phyloP scores from a whole-genome alignment of 2,888 invertebrate species.

The Rhorus exstirpatorius region DNA sequence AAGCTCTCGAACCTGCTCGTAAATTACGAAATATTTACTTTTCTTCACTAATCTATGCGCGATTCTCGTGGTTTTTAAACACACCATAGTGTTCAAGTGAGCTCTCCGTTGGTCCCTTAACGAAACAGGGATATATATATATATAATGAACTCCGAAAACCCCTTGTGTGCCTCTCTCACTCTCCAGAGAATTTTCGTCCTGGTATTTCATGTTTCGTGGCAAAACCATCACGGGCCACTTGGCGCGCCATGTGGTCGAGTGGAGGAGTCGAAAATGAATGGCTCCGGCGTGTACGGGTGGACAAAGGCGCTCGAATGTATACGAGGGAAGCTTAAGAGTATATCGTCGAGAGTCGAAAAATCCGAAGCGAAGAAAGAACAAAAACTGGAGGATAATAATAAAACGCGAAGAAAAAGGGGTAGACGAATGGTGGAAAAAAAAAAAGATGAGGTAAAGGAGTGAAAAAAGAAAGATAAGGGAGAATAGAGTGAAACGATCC shows the following conservation, averaged over 20 bases:
- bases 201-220: slow-evolving; percentile 9
- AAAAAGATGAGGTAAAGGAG: too few relatives aligned
- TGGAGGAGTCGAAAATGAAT: slow-evolving; percentile 34
- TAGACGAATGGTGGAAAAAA: slow-evolving; percentile 10
- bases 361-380: slow-evolving; percentile 35
- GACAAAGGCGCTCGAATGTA: slow-evolving; percentile 56
- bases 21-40: slow-evolving; percentile 33
- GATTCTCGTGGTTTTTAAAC: slow-evolving; percentile 22
- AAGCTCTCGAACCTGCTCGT: slow-evolving; percentile 25
- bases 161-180: slow-evolving; percentile 27
- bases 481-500: slow-evolving; percentile 49
- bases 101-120: not conserved
- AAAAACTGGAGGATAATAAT: not conserved
- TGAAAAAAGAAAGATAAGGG: slow-evolving; percentile 9
- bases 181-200: slow-evolving; percentile 46
- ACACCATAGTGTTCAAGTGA: slow-evolving; percentile 18
- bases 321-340: slow-evolving; percentile 9
- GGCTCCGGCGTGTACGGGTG: slow-evolving; percentile 23
- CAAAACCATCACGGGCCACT: slow-evolving; percentile 69
- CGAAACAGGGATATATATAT: slow-evolving; percentile 15
- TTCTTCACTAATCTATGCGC: slow-evolving; percentile 8
- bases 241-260: slow-evolving; percentile 71
- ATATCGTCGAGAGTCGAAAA: slow-evolving; percentile 54
- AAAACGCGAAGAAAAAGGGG: slow-evolving; percentile 9
- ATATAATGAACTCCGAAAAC: slow-evolving; percentile 38